phyloP scores from a whole-genome alignment of 1,140 invertebrate species.

The Zaprionus gabonicus region DNA sequence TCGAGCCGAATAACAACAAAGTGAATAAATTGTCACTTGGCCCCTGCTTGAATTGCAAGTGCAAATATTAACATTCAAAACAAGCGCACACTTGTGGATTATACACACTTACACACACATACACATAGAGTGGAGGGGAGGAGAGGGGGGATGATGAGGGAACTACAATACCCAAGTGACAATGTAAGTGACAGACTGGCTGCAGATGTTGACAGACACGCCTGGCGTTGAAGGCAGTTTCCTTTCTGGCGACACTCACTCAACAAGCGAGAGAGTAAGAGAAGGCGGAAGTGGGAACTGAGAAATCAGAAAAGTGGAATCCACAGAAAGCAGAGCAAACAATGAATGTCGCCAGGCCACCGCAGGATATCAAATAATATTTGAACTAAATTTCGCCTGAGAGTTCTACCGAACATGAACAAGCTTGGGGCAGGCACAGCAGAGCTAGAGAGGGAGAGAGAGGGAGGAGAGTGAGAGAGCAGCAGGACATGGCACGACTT shows the following conservation, averaged over 20 bases:
- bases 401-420: constrained; percentile 10
- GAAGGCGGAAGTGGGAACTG: constrained; percentile 19
- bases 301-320: constrained; percentile 59
- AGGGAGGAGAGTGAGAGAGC: not conserved
- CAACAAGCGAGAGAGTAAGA: not conserved
- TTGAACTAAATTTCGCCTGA: constrained; percentile 59
- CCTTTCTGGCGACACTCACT: constrained; percentile 20
- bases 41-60: constrained; percentile 73
- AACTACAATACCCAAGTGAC: constrained; percentile 55
- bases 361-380: constrained; percentile 78
- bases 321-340: constrained; percentile 68
- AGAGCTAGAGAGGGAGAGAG: not conserved
- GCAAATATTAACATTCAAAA: constrained; percentile 83
- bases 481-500: not conserved
- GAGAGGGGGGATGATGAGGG: constrained; percentile 1
- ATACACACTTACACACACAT: constrained; percentile 27
- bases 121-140: no score
- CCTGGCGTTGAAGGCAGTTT: constrained; percentile 42
- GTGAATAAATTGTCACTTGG: constrained; percentile 80
- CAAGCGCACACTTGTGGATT: constrained; percentile 75
- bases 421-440: constrained; percentile 1
- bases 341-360: constrained; percentile 65
- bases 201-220: constrained; percentile 57
- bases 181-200: constrained; percentile 61
- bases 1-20: constrained; percentile 64